Percentiles rank a stretch among this genome's conserved stretches.
phyloP scores from a whole-genome alignment of 2,888 invertebrate species.

The Laothoe populi region DNA sequence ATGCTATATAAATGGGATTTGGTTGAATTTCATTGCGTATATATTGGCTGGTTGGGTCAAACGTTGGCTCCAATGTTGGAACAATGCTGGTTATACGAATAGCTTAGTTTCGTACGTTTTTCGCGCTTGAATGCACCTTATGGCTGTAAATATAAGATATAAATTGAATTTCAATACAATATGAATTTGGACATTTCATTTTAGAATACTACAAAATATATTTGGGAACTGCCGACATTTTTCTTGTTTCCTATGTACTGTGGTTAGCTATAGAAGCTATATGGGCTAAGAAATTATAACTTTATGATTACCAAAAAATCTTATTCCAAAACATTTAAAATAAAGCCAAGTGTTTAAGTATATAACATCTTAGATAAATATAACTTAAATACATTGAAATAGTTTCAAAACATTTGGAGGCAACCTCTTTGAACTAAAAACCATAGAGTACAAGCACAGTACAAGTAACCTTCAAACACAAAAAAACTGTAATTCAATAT shows the following conservation, averaged over 20 bases:
- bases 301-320: no score
- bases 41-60: constrained; percentile 36
- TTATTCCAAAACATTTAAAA: no score
- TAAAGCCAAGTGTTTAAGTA: no score
- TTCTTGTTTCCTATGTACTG: neutral
- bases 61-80: constrained; percentile 8
- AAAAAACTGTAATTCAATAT: constrained; percentile 1
- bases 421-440: no score
- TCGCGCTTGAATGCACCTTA: neutral
- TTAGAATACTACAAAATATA: no score
- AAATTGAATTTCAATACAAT: neutral
- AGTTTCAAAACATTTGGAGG: no score
- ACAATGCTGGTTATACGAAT: neutral
- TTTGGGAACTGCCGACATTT: neutral
- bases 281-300: no score
- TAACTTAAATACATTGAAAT: no score
- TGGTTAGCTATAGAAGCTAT: neutral
- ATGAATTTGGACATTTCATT: neutral
- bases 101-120: neutral
- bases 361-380: no score
- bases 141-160: constrained; percentile 9
- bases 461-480: constrained; percentile 1
- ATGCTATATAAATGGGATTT: constrained; percentile 67
- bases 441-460: constrained; percentile 1
- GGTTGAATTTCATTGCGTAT: constrained; percentile 59